A percentile compares a stretch with the other conserved stretches of the same genome.
Conservation (phyloP, 2,797 vertebrate genomes). For the Thamnophis elegans region DNA sequence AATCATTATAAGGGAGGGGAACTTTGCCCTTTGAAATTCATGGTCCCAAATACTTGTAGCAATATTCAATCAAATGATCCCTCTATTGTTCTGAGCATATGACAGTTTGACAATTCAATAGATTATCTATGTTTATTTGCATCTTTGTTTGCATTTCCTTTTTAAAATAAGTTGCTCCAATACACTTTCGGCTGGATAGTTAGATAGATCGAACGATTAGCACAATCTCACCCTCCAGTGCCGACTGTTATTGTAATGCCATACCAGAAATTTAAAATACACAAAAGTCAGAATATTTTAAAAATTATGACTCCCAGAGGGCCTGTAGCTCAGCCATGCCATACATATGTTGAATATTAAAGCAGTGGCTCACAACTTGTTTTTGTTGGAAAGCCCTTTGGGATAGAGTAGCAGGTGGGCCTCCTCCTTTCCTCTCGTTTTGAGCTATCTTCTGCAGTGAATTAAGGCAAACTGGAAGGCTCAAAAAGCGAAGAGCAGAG, state of each 20-base stretch:
- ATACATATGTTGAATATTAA: conserved; percentile 67
- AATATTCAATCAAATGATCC: conserved; percentile 51
- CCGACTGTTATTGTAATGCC: conserved; percentile 54
- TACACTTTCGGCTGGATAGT: conserved; percentile 40
- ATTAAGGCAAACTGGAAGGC: neutral
- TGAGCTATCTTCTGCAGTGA: conserved; percentile 14
- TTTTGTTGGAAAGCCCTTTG: conserved; percentile 35
- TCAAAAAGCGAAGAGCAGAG: neutral
- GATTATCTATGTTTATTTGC: conserved; percentile 59
- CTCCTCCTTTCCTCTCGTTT: neutral
- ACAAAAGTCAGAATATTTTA: conserved; percentile 58
- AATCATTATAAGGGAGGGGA: conserved; percentile 33
- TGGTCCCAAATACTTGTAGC: conserved; percentile 43
- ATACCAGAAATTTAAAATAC: conserved; percentile 59
- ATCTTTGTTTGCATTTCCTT: conserved; percentile 34
- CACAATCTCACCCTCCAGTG: neutral
- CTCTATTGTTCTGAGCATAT: conserved; percentile 48
- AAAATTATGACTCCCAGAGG: conserved; percentile 61
- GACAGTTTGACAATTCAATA: conserved; percentile 60
- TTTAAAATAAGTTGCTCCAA: conserved; percentile 48
- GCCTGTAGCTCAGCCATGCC: conserved; percentile 49
- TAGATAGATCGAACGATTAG: conserved; percentile 42
- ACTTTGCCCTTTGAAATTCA: conserved; percentile 14
- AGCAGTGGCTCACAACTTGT: conserved; percentile 48
- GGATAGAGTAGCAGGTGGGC: conserved; percentile 33